phyloP scores from a whole-genome alignment of 64 coral and sea anemone genomes.

The Montipora capricornis region DNA sequence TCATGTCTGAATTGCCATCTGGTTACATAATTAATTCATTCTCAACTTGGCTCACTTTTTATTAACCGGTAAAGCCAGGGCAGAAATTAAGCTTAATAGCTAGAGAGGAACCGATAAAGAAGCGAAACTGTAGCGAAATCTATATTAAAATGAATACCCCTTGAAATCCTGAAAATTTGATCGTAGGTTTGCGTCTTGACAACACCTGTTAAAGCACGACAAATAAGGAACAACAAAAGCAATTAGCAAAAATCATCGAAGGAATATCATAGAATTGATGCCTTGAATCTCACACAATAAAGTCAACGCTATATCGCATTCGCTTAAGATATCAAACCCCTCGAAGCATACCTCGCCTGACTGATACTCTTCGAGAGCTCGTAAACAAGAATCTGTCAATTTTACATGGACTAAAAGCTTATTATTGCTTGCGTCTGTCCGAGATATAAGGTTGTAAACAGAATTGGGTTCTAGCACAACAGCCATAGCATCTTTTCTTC shows the following conservation, averaged over 20 bases:
- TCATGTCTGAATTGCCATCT: conserved; percentile 47
- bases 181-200: conserved; percentile 57
- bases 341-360: conserved; percentile 62
- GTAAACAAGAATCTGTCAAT: conserved; percentile 90
- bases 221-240: conserved; percentile 28
- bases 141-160: conserved; percentile 60
- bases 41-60: conserved; percentile 41
- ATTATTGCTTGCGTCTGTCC: conserved; percentile 55
- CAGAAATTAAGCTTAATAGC: conserved; percentile 3
- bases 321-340: conserved; percentile 16
- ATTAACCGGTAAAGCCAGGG: background rate
- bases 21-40: conserved; percentile 54
- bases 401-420: conserved; percentile 89
- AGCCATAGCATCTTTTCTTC: conserved; percentile 90
- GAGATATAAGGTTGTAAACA: conserved; percentile 87
- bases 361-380: conserved; percentile 86
- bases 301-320: conserved; percentile 9
- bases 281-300: conserved; percentile 38
- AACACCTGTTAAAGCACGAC: conserved; percentile 61
- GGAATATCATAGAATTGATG: conserved; percentile 40
- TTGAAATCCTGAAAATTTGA: conserved; percentile 81
- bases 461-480: conserved; percentile 81
- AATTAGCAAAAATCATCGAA: conserved; percentile 25
- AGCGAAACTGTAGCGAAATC: too few species aligned
- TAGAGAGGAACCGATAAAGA: background rate